A percentile compares a stretch with the other conserved stretches of the same genome.
Conservation (phyloP, 2,113 vertebrate genomes). For the Microcebus tavaratra region DNA sequence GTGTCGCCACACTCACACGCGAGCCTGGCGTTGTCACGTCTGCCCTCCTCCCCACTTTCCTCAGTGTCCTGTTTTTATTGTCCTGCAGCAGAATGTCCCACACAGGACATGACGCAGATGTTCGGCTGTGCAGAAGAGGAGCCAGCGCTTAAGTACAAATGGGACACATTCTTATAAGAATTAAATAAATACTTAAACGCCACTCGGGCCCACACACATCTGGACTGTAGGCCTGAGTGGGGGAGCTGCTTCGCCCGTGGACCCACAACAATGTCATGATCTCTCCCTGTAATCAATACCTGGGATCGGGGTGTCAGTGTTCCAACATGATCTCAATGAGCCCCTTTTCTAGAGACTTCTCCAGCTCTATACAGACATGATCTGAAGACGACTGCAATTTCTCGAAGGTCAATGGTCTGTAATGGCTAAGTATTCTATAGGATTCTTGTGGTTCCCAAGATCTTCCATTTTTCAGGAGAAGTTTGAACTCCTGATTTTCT, state of each 20-base stretch:
- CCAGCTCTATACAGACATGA: constrained; percentile 60
- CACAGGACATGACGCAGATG: constrained; percentile 75
- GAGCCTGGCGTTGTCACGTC: neutral
- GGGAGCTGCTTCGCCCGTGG: constrained; percentile 39
- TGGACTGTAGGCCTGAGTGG: neutral
- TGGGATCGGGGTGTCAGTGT: constrained; percentile 66
- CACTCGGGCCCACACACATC: constrained; percentile 67
- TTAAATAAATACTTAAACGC: constrained; percentile 79
- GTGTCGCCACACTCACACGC: neutral
- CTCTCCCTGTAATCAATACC: neutral
- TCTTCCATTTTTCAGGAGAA: neutral
- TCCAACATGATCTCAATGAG: neutral
- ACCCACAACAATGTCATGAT: neutral
- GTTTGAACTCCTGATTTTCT: neutral
- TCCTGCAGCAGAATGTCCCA: constrained; percentile 80
- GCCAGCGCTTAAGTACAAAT: constrained; percentile 81
- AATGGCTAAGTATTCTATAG: constrained; percentile 74
- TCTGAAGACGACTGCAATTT: constrained; percentile 78
- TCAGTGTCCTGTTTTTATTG: constrained; percentile 74
- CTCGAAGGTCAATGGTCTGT: constrained; percentile 81
- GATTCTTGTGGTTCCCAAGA: constrained; percentile 60
- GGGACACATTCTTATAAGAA: constrained; percentile 77
- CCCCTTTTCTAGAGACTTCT: constrained; percentile 57
- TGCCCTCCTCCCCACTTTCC: neutral
- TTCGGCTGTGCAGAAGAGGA: constrained; percentile 84